Conservation (phyloP, 1,140 invertebrate species). For the Drosophila bocki region DNA sequence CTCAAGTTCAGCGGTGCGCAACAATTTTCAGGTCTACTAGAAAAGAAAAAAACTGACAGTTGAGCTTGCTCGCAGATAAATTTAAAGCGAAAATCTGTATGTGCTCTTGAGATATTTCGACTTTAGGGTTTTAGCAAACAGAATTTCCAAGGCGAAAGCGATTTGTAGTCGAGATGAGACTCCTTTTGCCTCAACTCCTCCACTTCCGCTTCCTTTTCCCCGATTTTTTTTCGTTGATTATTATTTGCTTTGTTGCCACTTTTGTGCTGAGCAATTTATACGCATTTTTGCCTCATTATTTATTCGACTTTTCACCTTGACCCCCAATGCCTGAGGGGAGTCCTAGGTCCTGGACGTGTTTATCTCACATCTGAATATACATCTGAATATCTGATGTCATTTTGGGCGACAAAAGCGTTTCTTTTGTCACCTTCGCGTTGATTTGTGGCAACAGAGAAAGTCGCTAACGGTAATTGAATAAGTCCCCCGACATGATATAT, state of each 20-base stretch:
- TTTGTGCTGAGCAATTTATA: slow-evolving; percentile 33
- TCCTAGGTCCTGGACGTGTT: slow-evolving; percentile 10
- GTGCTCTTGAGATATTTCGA: slow-evolving; percentile 4
- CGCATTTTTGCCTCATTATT: slow-evolving; percentile 48
- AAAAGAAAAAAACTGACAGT: slow-evolving; percentile 54
- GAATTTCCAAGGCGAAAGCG: slow-evolving; percentile 11
- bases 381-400: slow-evolving; percentile 56
- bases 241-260: slow-evolving; percentile 18
- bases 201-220: slow-evolving; percentile 13
- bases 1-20: slow-evolving; percentile 71
- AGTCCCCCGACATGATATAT: slow-evolving; percentile 57
- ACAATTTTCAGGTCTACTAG: slow-evolving; percentile 62
- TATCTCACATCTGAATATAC: slow-evolving; percentile 23
- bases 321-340: background rate
- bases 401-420: slow-evolving; percentile 29
- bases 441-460: slow-evolving; percentile 53
- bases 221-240: background rate
- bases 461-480: slow-evolving; percentile 70
- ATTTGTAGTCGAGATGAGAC: slow-evolving; percentile 13
- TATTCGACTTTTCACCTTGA: slow-evolving; percentile 58
- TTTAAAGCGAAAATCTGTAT: slow-evolving; percentile 39
- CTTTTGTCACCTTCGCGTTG: slow-evolving; percentile 47
- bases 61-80: slow-evolving; percentile 27
- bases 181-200: slow-evolving; percentile 1
- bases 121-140: slow-evolving; percentile 19